Conservation (phyloP, 2,888 invertebrate species). For the Galeopsomyia nigrocyanea region DNA sequence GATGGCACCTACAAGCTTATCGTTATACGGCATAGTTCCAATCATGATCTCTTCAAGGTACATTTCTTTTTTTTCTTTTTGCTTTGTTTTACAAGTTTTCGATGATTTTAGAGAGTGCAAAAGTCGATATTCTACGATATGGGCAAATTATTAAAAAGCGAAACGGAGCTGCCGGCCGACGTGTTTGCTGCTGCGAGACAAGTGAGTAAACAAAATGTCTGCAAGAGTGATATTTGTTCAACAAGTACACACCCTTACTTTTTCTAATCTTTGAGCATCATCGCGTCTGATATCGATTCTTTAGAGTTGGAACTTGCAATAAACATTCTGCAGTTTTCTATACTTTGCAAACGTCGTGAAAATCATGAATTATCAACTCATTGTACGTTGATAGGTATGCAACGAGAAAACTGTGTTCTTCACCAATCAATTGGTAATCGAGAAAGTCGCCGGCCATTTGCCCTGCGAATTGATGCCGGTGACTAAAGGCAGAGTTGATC, state of each 20-base stretch:
- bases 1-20: conserved; percentile 51
- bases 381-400: conserved; percentile 37
- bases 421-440: conserved; percentile 36
- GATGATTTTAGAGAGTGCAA: conserved; percentile 9
- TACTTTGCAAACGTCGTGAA: too few relatives aligned
- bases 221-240: too few relatives aligned
- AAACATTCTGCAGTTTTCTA: too few relatives aligned
- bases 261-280: neutral
- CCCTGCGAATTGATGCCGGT: conserved; percentile 45
- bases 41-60: conserved; percentile 47
- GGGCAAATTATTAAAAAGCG: conserved; percentile 26
- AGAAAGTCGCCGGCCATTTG: conserved; percentile 30
- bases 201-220: conserved; percentile 19
- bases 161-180: conserved; percentile 33
- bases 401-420: conserved; percentile 36
- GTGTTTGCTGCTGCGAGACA: conserved; percentile 30
- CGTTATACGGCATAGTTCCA: conserved; percentile 37
- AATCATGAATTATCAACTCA: neutral
- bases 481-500: conserved; percentile 38
- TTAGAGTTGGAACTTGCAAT: too few relatives aligned
- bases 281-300: too few relatives aligned
- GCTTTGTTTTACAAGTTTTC: too few relatives aligned
- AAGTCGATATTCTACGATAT: conserved; percentile 27
- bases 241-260: neutral
- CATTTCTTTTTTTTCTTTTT: neutral